Base-by-base conservation (phyloP, 2,113 vertebrate species). In the Coreoperca whiteheadi region DNA sequence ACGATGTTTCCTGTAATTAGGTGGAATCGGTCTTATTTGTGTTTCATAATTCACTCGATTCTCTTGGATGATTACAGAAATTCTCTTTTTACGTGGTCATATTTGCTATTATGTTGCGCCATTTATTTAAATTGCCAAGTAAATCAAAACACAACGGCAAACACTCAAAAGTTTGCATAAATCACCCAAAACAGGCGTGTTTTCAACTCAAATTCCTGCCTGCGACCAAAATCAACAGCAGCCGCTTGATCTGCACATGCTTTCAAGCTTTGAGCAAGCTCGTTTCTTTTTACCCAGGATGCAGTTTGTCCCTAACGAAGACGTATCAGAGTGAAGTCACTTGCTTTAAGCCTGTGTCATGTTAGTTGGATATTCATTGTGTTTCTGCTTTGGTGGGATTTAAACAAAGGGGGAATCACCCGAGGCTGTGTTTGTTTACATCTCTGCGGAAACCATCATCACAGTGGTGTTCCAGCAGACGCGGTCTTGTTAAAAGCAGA, bases 391-490 rank as follows among this genome's bases (percentile, higher is more conserved):
- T 43, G 75, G 39, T 15, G 4, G 32, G n/a, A n/a, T n/a, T n/a
- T 60, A 78, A 81, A 74, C 59, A 70, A 61, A 78, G 61, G 6
- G 0, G 63, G 50, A 74, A 32, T 59, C 46, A 1, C 83, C 51
- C 2, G 11, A 18, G 66, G 74, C 56, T 68, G 28, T 15, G 12
- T 84, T 73, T 79, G 66, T 82, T 82, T 64, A 72, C 66, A 46
- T 87, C 54, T 64, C 25, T 25, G 61, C 14, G 8, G 74, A 30
- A 15, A 77, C 65, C 39, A 63, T 4, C 48, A 85, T 79, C 54
- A 63, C 63, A 63, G 51, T 6, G 14, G 59, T 50, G n/a, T 78
- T 83, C 21, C 21, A 76, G 79, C 48, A 28, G 59, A 28, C 12
- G 4, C 16, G 1, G 23, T 37, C 37, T 79, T 61, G 65, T 76